These are phyloP conservation scores for Esox lucius DNA, from an alignment of 2,797 vertebrate species.

Conservation along the genomic window DNA sequence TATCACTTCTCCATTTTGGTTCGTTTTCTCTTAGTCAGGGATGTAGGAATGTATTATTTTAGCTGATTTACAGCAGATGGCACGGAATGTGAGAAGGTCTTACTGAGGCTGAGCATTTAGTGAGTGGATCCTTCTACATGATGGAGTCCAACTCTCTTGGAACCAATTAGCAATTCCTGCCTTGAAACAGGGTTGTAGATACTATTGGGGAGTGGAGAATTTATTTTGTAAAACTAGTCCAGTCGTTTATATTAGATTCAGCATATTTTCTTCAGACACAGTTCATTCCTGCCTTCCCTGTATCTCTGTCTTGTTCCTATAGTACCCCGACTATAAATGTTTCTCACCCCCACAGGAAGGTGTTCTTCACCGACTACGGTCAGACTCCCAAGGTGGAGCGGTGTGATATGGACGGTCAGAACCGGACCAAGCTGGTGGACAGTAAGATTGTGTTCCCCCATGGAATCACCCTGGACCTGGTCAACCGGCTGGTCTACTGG, in stretches of 20 bases:
- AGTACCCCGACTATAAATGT: too few relatives aligned
- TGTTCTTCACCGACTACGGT: constrained; percentile 96
- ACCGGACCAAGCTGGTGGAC: constrained; percentile 95
- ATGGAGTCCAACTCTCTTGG: too few relatives aligned
- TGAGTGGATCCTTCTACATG: too few relatives aligned
- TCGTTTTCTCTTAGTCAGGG: not conserved
- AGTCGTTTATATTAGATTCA: too few relatives aligned
- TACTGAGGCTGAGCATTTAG: not conserved
- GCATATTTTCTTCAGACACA: too few relatives aligned
- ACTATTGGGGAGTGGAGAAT: too few relatives aligned
- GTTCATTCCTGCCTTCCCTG: too few relatives aligned
- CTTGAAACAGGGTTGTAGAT: too few relatives aligned
- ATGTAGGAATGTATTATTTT: not conserved
- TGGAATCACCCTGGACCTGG: constrained; percentile 92
- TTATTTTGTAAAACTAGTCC: too few relatives aligned
- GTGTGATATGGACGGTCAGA: constrained; percentile 97
- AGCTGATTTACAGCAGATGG: not conserved
- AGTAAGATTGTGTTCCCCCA: constrained; percentile 97
- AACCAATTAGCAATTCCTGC: too few relatives aligned
- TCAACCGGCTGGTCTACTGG: constrained; percentile 95
- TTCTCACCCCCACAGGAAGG: constrained; percentile 76
- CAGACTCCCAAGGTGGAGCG: constrained; percentile 95
- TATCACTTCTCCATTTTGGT: constrained; percentile 47
- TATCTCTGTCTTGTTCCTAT: too few relatives aligned
- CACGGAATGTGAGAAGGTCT: not conserved